Percentiles rank a stretch among this genome's conserved stretches.
These are phyloP conservation scores for Barbus barbus DNA, from an alignment of 2,113 vertebrate genomes.

Conservation along the genomic window DNA sequence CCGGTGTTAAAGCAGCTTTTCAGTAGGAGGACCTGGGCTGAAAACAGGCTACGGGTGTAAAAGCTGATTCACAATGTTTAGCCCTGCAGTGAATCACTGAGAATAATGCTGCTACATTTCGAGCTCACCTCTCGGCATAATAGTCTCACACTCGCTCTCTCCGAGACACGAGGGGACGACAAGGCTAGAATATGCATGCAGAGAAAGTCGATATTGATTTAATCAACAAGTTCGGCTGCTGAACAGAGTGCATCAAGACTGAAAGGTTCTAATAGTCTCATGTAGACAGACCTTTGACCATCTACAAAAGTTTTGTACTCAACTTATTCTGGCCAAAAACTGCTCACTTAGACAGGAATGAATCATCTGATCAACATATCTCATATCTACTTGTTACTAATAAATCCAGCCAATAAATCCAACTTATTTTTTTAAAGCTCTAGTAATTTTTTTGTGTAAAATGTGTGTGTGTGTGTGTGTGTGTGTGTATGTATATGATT, in stretches of 20 bases:
- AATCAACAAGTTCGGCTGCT: slow-evolving; percentile 46
- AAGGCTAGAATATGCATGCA: slow-evolving; percentile 60
- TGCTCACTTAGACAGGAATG: not conserved
- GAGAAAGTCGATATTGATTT: slow-evolving; percentile 60
- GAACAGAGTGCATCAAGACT: slow-evolving; percentile 2
- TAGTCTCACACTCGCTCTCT: slow-evolving; percentile 11
- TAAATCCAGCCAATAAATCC: not conserved
- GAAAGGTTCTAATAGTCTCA: not conserved
- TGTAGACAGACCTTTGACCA: not conserved
- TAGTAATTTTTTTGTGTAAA: not conserved
- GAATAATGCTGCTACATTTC: slow-evolving; percentile 34
- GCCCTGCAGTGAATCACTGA: slow-evolving; percentile 44
- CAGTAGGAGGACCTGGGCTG: slow-evolving; percentile 59
- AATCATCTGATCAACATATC: not conserved
- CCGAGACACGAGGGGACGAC: slow-evolving; percentile 3
- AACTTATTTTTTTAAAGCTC: not conserved
- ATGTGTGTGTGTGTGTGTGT: no score
- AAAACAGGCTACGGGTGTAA: slow-evolving; percentile 43
- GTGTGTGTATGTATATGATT: no score
- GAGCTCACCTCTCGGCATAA: slow-evolving; percentile 27
- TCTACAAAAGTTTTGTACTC: not conserved
- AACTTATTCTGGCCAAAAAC: not conserved
- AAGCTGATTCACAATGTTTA: slow-evolving; percentile 39
- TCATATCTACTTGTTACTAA: not conserved
- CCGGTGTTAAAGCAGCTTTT: slow-evolving; percentile 67